A percentile compares a stretch with the other conserved stretches of the same genome.
Conservation (phyloP, 2,113 vertebrate genomes). For the Dicentrarchus labrax region DNA sequence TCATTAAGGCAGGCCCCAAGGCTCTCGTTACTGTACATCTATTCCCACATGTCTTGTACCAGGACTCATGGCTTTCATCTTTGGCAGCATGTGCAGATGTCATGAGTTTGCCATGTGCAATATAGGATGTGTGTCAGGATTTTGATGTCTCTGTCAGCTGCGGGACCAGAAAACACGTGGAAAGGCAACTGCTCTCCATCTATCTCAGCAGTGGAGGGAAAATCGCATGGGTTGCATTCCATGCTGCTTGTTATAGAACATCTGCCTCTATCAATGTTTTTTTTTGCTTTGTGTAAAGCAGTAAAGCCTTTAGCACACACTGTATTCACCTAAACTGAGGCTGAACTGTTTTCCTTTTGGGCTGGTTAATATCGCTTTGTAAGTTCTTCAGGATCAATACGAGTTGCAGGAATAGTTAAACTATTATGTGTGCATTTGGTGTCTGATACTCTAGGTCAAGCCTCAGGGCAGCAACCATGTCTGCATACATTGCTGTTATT, state of each 20-base stretch:
- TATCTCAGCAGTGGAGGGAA: not conserved
- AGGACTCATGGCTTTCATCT: conserved; percentile 69
- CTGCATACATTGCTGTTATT: conserved; percentile 42
- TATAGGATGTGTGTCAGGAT: conserved; percentile 49
- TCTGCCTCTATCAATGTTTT: not conserved
- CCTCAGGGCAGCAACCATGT: conserved; percentile 17
- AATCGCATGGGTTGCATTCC: not conserved
- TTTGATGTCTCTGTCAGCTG: conserved; percentile 61
- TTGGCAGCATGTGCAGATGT: conserved; percentile 60
- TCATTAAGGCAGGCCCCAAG: conserved; percentile 71
- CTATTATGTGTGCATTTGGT: not conserved
- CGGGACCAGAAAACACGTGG: conserved; percentile 25
- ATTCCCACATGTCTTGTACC: conserved; percentile 64
- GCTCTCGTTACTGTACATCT: conserved; percentile 73
- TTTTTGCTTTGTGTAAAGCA: not conserved
- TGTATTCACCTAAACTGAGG: not conserved
- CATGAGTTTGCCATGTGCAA: conserved; percentile 69
- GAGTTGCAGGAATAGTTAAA: not conserved
- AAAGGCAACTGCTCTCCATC: conserved; percentile 11
- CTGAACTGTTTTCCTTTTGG: conserved; percentile 3
- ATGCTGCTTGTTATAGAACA: not conserved
- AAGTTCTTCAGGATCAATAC: conserved; percentile 18
- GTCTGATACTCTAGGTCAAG: conserved; percentile 36
- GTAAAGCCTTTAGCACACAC: not conserved
- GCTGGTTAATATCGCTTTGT: not conserved